Percentiles rank a stretch among this genome's conserved stretches.
These are phyloP conservation scores for Sycophila sp. DNA, from an alignment of 1,140 invertebrate species.

Conservation along the genomic window DNA sequence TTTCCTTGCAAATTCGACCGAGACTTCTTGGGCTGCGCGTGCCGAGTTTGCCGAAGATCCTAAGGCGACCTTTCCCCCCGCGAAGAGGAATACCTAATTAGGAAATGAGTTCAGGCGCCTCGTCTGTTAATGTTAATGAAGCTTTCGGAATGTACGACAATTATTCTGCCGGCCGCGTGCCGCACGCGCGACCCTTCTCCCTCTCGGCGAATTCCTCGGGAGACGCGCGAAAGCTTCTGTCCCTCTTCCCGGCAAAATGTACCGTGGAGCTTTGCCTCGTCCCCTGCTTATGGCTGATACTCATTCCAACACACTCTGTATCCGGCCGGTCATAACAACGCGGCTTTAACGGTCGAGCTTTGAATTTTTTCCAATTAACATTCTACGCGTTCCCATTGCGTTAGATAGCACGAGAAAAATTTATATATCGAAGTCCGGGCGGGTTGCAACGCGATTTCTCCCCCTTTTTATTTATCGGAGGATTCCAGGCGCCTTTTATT, in stretches of 20 bases:
- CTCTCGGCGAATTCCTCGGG: neutral
- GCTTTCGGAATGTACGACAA: conserved; percentile 34
- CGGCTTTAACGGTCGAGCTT: neutral
- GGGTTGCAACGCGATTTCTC: neutral
- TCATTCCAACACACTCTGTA: neutral
- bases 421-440: no score
- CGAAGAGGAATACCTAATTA: conserved; percentile 38
- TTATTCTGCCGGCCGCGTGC: conserved; percentile 5
- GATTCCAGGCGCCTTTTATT: neutral
- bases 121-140: conserved; percentile 39
- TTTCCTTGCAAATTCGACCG: neutral
- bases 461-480: neutral
- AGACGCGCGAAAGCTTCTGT: no score
- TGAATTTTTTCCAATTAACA: neutral
- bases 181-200: neutral
- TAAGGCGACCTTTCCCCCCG: neutral
- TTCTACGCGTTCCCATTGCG: no score
- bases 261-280: neutral
- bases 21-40: neutral
- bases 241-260: neutral
- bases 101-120: conserved; percentile 30
- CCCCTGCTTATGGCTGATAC: no score
- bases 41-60: neutral
- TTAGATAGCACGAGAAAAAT: no score
- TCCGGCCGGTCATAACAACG: neutral